Base-by-base conservation (phyloP, 2,888 invertebrate genomes). In the Ochropleura plecta region DNA sequence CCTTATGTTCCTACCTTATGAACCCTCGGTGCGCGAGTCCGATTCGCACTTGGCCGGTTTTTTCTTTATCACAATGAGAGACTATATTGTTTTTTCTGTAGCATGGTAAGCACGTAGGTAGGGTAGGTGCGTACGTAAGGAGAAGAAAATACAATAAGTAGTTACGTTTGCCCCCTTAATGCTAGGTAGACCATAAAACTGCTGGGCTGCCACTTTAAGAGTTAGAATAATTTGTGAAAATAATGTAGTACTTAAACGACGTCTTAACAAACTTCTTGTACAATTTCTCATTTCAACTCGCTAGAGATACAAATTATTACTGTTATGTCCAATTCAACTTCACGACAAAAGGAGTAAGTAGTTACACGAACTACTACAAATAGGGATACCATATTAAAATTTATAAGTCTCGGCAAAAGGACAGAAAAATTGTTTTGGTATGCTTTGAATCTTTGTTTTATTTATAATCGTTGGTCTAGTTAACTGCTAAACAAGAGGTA, bases 291-390 rank as follows among this genome's bases (percentile, higher is more conserved):
- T 16, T 46, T 51, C 44, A 49, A 44, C 40, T 42, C 51, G 71
- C 46, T 2, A 46, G 30, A 64, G 18, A 57, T 14, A 55, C 51
- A 72, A n/a, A 59, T 63, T 62, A 49, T 49, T 59, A 48, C 20
- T 70, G 66, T 77, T 44, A 76, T 40, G 64, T 73, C 40, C 64
- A 57, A 76, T 69, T 69, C 53, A 73, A 78, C 44, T 51, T 44
- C 16, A 60, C 20, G 42, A 68, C 55, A 53, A 73, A 67, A 81
- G 48, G 67, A 78, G 30, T 40, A 40, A 70, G 64, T 46, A 60
- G 14, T 51, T 30, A 49, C 14, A 20, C 16, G 53, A 55, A n/a
- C 51, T 30, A 7, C 53, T 71, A 46, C n/a, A 68, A 68, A 10
- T 2, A 62, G 44, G n/a, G 62, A n/a, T n/a, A 14, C 62, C 62